Evolutionary conservation across 2,797 vertebrate genomes (phyloP).

Genomic region (Cuculus canorus): DNA sequence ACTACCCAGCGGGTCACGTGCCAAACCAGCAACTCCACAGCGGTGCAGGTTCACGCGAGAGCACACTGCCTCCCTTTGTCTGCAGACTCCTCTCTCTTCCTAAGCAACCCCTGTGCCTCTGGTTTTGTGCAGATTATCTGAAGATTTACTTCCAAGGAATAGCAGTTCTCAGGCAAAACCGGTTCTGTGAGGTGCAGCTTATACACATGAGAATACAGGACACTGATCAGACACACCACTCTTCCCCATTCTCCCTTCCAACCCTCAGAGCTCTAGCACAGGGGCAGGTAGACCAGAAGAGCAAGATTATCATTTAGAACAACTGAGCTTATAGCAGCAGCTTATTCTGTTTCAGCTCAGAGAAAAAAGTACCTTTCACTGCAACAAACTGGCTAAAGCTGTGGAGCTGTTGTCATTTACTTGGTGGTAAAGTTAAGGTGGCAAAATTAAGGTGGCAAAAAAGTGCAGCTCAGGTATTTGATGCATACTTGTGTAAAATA

Average conservation of each 20-base stretch:
- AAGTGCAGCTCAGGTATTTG: not conserved
- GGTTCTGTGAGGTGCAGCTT: not conserved
- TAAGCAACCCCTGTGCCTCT: not conserved
- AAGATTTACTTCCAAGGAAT: slow-evolving; percentile 7
- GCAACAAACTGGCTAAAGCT: rapidly evolving
- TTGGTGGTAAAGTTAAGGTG: not conserved
- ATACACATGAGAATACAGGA: not conserved
- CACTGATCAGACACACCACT: not conserved
- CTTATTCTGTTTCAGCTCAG: not conserved
- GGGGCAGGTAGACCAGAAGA: not conserved
- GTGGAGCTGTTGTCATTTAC: not conserved
- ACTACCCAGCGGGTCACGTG: rapidly evolving
- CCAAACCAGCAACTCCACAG: not conserved
- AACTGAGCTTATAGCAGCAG: not conserved
- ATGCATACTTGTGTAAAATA: not conserved
- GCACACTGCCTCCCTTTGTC: not conserved
- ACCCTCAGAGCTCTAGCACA: not conserved
- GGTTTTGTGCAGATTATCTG: not conserved
- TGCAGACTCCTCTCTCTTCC: not conserved
- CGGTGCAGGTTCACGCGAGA: not conserved
- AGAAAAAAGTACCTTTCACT: not conserved
- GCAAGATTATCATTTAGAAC: not conserved
- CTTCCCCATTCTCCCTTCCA: not conserved
- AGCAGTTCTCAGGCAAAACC: not conserved
- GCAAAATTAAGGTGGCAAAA: not conserved